Conservation (phyloP, 2,888 invertebrate genomes). For the Machimus atricapillus region DNA sequence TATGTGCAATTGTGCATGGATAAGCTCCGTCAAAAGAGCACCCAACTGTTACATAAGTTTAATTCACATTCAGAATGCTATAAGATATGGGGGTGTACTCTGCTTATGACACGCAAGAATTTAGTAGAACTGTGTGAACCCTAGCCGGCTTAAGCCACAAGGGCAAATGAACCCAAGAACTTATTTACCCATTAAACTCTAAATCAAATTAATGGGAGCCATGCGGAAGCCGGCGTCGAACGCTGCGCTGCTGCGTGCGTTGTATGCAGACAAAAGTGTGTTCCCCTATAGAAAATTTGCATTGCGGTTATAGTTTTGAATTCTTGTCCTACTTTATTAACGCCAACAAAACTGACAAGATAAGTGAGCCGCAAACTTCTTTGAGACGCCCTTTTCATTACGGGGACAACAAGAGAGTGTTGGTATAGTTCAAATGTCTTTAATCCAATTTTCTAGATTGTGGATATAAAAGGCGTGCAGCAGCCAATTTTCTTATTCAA, state of each 20-base stretch:
- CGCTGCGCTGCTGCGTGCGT: background rate
- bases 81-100: background rate
- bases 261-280: background rate
- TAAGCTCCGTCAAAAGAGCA: background rate
- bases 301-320: background rate
- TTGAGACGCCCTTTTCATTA: background rate
- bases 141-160: background rate
- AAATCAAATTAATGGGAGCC: background rate
- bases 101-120: background rate
- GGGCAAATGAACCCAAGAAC: background rate
- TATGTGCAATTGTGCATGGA: background rate
- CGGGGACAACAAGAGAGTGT: background rate
- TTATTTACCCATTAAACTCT: background rate
- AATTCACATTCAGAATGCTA: background rate
- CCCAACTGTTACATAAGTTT: background rate
- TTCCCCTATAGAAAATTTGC: slow-evolving; percentile 6
- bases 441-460: background rate
- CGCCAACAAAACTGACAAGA: background rate
- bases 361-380: background rate
- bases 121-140: background rate
- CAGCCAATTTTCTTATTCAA: background rate
- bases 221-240: background rate
- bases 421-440: background rate
- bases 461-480: background rate
- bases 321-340: slow-evolving; percentile 15